Evolutionary conservation across 2,797 vertebrate species (phyloP).

Genomic region (Acipenser ruthenus): DNA sequence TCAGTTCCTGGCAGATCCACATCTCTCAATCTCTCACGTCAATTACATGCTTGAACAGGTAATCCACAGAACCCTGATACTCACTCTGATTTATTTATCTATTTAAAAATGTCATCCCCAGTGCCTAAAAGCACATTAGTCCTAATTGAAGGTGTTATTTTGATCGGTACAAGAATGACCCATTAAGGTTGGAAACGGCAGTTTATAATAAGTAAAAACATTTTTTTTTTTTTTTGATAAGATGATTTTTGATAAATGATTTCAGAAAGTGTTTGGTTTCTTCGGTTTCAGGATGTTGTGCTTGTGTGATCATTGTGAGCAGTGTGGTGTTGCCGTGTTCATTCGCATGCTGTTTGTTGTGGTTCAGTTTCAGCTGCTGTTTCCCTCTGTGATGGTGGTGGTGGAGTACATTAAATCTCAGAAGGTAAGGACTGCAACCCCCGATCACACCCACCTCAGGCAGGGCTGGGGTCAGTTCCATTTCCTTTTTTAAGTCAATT

Average conservation of each 20-base stretch:
- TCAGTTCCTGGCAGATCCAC: slow-evolving; percentile 91
- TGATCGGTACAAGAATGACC: too few species aligned
- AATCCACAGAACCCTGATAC: slow-evolving; percentile 16
- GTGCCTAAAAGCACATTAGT: too few species aligned
- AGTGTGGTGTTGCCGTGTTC: background rate
- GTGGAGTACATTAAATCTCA: slow-evolving; percentile 92
- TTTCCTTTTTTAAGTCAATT: too few species aligned
- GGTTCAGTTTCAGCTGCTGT: slow-evolving; percentile 89
- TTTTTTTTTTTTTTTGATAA: background rate
- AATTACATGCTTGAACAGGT: slow-evolving; percentile 97
- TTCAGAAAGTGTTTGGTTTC: too few species aligned
- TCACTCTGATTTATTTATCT: slow-evolving; percentile 1
- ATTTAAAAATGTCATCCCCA: background rate
- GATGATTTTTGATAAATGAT: too few species aligned
- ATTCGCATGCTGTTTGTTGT: background rate
- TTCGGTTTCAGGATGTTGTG: too few species aligned
- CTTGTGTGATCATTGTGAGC: too few species aligned
- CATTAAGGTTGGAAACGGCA: too few species aligned
- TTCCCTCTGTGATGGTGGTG: slow-evolving; percentile 92
- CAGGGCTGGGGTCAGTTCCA: too few species aligned
- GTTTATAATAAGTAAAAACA: too few species aligned
- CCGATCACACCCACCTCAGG: too few species aligned
- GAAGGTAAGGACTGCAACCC: slow-evolving; percentile 61
- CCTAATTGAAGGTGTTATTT: too few species aligned
- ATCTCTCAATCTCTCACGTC: slow-evolving; percentile 91